Evolutionary conservation across 2,888 invertebrate genomes (phyloP).

Genomic region (Abrostola triplasia): DNA sequence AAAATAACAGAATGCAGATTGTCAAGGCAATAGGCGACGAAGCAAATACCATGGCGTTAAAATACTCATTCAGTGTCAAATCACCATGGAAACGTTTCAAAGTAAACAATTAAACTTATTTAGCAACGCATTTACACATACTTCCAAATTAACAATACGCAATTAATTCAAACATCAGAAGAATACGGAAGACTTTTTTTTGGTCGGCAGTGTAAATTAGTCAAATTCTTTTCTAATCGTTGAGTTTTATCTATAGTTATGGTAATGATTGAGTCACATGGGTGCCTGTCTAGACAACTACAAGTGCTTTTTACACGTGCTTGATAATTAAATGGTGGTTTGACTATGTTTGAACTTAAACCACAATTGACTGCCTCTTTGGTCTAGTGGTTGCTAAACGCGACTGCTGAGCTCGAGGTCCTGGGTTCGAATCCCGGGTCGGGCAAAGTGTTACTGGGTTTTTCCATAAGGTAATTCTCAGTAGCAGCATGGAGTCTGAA

Average conservation of each 20-base stretch:
- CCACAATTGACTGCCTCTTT: no score
- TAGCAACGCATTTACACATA: constrained; percentile 12
- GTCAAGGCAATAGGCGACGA: neutral
- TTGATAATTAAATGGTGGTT: no score
- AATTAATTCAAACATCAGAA: constrained; percentile 20
- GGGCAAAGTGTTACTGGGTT: no score
- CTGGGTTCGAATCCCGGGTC: no score
- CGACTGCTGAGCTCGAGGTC: no score
- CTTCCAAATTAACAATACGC: constrained; percentile 20
- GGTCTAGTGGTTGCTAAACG: no score
- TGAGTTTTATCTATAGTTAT: neutral
- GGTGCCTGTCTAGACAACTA: no score
- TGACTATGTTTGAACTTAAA: no score
- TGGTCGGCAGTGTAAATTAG: constrained; percentile 6
- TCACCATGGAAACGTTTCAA: neutral
- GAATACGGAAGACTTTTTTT: constrained; percentile 25
- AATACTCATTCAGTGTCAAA: no score
- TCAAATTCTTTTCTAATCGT: constrained; percentile 4
- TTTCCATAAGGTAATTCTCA: no score
- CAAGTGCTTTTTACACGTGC: no score
- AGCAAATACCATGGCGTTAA: neutral
- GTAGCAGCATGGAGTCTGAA: no score
- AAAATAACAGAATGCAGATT: neutral
- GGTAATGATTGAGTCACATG: neutral
- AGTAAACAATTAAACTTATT: constrained; percentile 5